Conservation (phyloP, 2,888 invertebrate genomes). For the Augiades crinisus region DNA sequence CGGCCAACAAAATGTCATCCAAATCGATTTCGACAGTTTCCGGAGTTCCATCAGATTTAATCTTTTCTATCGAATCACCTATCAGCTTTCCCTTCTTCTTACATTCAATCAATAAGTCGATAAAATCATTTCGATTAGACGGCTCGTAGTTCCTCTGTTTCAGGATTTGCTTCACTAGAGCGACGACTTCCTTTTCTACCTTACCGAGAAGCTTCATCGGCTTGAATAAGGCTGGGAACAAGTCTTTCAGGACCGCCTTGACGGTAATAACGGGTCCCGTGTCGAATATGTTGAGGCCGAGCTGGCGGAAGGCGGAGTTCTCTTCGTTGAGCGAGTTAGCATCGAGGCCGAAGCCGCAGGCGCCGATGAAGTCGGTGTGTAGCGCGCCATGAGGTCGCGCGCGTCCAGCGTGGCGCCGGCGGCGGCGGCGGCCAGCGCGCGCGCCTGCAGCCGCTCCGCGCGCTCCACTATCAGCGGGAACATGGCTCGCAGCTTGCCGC, state of each 20-base stretch:
- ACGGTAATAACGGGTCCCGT: constrained; percentile 30
- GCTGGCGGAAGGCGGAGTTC: constrained; percentile 50
- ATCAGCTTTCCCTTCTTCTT: constrained; percentile 46
- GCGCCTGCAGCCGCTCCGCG: constrained; percentile 18
- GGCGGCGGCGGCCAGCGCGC: constrained; percentile 12
- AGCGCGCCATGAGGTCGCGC: constrained; percentile 59
- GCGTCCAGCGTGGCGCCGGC: constrained; percentile 30
- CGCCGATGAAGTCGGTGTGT: constrained; percentile 39
- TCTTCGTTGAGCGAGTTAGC: constrained; percentile 53
- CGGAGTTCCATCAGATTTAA: constrained; percentile 46
- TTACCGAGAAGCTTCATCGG: constrained; percentile 40
- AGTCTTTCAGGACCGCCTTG: constrained; percentile 47
- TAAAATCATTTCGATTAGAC: constrained; percentile 51
- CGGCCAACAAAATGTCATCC: constrained; percentile 48
- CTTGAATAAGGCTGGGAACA: constrained; percentile 48
- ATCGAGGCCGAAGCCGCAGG: constrained; percentile 58
- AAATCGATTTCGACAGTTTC: constrained; percentile 41
- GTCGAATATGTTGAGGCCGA: constrained; percentile 47
- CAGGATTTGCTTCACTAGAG: constrained; percentile 45
- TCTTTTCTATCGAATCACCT: constrained; percentile 49
- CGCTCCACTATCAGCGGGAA: constrained; percentile 53
- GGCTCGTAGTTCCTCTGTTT: constrained; percentile 47
- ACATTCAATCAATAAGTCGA: constrained; percentile 52
- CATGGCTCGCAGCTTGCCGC: constrained; percentile 58
- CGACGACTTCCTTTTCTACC: constrained; percentile 42